These are phyloP conservation scores for Montipora cactus DNA, from an alignment of 64 coral and sea anemone species.

Conservation along the genomic window DNA sequence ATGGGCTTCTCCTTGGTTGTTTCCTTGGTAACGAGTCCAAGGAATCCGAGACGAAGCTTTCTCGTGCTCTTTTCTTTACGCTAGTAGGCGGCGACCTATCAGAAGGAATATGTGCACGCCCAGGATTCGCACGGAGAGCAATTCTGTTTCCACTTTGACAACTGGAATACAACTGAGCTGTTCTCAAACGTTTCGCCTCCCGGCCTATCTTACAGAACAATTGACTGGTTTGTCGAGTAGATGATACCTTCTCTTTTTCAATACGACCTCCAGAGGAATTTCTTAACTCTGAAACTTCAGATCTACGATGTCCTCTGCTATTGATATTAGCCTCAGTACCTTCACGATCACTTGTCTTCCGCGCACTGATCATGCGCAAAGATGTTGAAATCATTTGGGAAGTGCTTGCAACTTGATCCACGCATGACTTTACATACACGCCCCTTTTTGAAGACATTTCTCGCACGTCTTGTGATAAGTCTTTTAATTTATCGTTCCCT, in stretches of 20 bases:
- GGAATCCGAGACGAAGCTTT: background rate
- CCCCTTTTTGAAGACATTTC: background rate
- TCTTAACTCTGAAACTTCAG: background rate
- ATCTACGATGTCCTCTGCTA: background rate
- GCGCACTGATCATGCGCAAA: background rate
- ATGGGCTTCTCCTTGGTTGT: background rate
- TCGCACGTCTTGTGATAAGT: background rate
- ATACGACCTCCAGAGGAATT: too few relatives aligned
- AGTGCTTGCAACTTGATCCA: background rate
- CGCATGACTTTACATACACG: too few relatives aligned
- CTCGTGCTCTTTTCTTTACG: background rate
- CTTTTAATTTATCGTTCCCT: background rate
- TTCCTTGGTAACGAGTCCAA: slow-evolving; percentile 1
- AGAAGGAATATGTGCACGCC: background rate
- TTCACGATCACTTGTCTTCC: background rate
- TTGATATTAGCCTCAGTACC: background rate
- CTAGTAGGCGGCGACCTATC: background rate
- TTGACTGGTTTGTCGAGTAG: background rate
- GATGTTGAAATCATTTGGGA: background rate
- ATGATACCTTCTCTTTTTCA: background rate
- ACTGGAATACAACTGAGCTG: too few relatives aligned
- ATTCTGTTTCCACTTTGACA: background rate
- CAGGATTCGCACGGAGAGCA: background rate
- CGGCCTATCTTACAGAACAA: background rate
- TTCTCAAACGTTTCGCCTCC: background rate